phyloP scores from a whole-genome alignment of 2,797 vertebrate genomes.

The Peromyscus aztecus region DNA sequence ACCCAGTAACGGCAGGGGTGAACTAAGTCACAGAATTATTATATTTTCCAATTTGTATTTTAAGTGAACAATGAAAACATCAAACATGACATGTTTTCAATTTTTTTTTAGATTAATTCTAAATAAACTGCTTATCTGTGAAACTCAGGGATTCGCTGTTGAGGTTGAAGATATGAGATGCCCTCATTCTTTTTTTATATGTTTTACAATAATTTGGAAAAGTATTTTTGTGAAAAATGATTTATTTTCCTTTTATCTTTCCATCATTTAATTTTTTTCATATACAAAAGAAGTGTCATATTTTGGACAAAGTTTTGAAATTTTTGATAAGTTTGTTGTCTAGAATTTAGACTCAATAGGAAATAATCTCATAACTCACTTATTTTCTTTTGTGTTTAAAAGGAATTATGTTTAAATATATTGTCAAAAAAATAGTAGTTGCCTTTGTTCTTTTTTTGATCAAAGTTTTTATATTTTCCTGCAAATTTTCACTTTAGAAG shows the following conservation, averaged over 20 bases:
- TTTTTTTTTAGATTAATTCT: conserved; percentile 52
- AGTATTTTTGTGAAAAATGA: conserved; percentile 57
- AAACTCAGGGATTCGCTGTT: conserved; percentile 42
- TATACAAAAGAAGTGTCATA: conserved; percentile 21
- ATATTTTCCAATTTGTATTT: conserved; percentile 72
- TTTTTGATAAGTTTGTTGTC: conserved; percentile 47
- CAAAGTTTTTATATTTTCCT: conserved; percentile 36
- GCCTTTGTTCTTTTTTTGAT: conserved; percentile 64
- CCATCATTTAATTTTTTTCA: conserved; percentile 63
- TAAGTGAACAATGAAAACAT: conserved; percentile 67
- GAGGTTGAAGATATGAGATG: conserved; percentile 46
- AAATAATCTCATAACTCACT: conserved; percentile 53
- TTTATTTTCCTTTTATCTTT: conserved; percentile 65
- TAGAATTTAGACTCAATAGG: conserved; percentile 27
- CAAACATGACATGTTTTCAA: conserved; percentile 51
- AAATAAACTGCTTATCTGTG: conserved; percentile 50
- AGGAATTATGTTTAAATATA: background rate
- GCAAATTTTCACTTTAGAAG: conserved; percentile 60
- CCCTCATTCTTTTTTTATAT: conserved; percentile 52
- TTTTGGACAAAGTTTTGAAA: background rate
- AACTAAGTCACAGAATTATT: conserved; percentile 57
- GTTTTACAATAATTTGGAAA: conserved; percentile 28
- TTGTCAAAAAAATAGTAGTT: conserved; percentile 37
- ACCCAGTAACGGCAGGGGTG: background rate
- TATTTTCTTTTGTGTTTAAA: conserved; percentile 69